Conservation (phyloP, 2,113 vertebrate genomes). For the Syngnathoides biaculeatus region DNA sequence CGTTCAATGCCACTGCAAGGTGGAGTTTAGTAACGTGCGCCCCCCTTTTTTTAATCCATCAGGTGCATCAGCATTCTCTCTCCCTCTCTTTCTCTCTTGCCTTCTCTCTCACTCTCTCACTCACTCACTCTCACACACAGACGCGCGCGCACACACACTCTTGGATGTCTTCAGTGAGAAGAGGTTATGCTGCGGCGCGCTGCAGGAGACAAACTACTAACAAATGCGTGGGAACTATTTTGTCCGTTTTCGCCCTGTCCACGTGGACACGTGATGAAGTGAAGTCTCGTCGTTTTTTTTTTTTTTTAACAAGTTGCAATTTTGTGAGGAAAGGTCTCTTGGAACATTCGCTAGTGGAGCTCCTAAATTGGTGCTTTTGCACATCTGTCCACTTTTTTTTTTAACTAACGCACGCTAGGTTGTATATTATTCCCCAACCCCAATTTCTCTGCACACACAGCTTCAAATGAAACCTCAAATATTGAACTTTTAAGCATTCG, state of each 20-base stretch:
- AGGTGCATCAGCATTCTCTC: not conserved
- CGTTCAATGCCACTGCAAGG: not conserved
- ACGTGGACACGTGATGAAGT: constrained; percentile 35
- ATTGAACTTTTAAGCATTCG: constrained; percentile 13
- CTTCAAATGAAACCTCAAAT: constrained; percentile 41
- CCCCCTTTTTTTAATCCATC: not conserved
- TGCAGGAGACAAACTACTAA: constrained; percentile 19
- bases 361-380: not conserved
- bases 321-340: constrained; percentile 24
- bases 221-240: constrained; percentile 16
- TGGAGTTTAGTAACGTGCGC: not conserved
- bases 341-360: constrained; percentile 23
- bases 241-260: constrained; percentile 25
- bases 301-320: constrained; percentile 13
- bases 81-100: not conserved
- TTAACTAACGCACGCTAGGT: constrained; percentile 3
- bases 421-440: constrained; percentile 6
- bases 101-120: not conserved
- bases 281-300: constrained; percentile 7
- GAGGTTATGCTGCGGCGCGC: constrained; percentile 25
- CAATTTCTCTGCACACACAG: constrained; percentile 43
- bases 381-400: not conserved
- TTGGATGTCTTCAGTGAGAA: constrained; percentile 13
- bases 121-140: not conserved
- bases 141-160: constrained; percentile 2